These are phyloP conservation scores for Spisula subtruncata DNA, from an alignment of 2,888 invertebrate genomes.

Conservation along the genomic window DNA sequence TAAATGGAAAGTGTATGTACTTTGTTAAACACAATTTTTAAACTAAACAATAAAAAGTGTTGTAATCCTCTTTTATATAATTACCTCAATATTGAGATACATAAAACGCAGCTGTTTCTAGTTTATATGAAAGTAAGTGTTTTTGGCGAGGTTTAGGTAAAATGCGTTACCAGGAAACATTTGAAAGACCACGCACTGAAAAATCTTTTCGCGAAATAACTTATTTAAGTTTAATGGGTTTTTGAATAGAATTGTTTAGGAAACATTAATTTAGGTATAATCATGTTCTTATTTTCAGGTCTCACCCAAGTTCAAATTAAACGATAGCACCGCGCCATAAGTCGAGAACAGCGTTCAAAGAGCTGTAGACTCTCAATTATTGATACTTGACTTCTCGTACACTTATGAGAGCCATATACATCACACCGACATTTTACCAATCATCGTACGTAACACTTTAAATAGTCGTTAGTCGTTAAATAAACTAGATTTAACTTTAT, in stretches of 20 bases:
- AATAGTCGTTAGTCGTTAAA: background rate
- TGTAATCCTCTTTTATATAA: conserved; percentile 22
- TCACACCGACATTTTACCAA: background rate
- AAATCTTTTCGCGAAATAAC: background rate
- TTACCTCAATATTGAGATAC: background rate
- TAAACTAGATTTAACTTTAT: background rate
- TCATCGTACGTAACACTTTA: background rate
- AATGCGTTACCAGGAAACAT: background rate
- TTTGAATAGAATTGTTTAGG: background rate
- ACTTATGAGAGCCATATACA: background rate
- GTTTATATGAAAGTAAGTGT: background rate
- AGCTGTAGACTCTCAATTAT: background rate
- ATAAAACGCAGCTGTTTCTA: conserved; percentile 27
- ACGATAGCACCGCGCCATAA: background rate
- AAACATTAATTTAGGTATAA: background rate
- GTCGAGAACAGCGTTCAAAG: too few species aligned
- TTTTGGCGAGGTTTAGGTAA: background rate
- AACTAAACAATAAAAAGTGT: conserved; percentile 20
- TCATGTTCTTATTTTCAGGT: background rate
- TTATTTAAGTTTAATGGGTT: background rate
- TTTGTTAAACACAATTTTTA: conserved; percentile 43
- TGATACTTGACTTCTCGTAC: background rate
- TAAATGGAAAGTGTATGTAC: conserved; percentile 39
- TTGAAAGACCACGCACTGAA: background rate
- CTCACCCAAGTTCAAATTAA: background rate